phyloP scores from a whole-genome alignment of 2,888 invertebrate species.

The Rhynchonema sp. region DNA sequence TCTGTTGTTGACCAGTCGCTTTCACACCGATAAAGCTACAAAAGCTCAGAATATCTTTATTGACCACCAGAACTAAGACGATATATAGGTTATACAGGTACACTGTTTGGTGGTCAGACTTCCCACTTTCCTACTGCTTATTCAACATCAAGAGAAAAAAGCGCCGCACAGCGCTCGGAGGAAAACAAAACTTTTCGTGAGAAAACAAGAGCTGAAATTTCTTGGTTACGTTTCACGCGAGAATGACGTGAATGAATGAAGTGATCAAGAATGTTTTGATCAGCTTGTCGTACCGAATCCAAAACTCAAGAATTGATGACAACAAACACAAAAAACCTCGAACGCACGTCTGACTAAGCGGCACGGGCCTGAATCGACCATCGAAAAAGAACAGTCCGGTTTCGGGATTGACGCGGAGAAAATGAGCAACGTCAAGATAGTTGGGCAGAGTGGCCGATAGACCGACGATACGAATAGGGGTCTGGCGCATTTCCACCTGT shows the following conservation, averaged over 20 bases:
- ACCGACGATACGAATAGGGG: slow-evolving; percentile 86
- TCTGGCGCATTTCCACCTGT: slow-evolving; percentile 38
- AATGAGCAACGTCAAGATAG: slow-evolving; percentile 81
- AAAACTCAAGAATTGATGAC: not conserved
- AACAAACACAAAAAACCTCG: not conserved
- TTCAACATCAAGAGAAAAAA: no score
- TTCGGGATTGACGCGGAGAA: slow-evolving; percentile 75
- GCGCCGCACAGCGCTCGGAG: no score
- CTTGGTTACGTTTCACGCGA: no score
- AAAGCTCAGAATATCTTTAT: not conserved
- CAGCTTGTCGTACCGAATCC: no score
- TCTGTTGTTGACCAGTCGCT: slow-evolving; percentile 25
- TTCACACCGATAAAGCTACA: slow-evolving; percentile 20
- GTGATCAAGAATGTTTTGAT: no score
- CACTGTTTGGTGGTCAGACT: no score
- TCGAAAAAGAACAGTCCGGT: slow-evolving; percentile 38
- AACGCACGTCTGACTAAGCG: slow-evolving; percentile 60
- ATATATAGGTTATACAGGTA: no score
- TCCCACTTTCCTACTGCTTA: no score
- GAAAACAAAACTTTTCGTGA: no score
- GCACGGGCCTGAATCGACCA: slow-evolving; percentile 82
- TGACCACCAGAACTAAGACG: no score
- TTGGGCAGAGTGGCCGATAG: slow-evolving; percentile 92
- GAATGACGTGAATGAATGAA: no score
- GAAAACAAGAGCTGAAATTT: no score